Evolutionary conservation across 2,113 vertebrate species (phyloP).

Genomic region (Aepyceros melampus): DNA sequence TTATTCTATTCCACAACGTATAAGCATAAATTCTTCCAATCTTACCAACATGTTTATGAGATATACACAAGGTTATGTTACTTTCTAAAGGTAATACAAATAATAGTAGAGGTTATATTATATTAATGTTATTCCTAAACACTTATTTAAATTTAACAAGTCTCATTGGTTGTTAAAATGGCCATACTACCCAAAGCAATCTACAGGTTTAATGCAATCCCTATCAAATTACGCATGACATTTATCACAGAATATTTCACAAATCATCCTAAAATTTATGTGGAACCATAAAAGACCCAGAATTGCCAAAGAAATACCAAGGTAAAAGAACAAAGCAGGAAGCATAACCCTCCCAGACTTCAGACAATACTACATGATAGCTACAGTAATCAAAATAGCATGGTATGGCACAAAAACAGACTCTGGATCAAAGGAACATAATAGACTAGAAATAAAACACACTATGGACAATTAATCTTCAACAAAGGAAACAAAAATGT

Average conservation of each 20-base stretch:
- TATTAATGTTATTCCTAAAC: background rate
- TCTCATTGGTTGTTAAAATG: background rate
- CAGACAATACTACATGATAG: background rate
- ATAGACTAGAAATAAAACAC: background rate
- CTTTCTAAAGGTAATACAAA: background rate
- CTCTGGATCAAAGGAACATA: background rate
- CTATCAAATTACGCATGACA: background rate
- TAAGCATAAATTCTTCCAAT: background rate
- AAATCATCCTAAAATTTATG: background rate
- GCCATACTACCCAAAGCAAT: background rate
- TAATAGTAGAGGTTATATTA: background rate
- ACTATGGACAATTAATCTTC: background rate
- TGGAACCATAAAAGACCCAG: background rate
- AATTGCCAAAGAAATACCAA: background rate
- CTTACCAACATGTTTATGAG: background rate
- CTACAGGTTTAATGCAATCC: background rate
- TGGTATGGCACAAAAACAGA: background rate
- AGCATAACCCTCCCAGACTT: background rate
- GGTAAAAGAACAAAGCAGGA: background rate
- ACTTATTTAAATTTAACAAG: background rate
- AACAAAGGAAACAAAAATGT: background rate
- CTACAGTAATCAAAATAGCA: background rate
- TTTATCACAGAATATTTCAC: background rate
- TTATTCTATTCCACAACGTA: background rate
- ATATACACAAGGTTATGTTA: background rate